phyloP scores from a whole-genome alignment of 2,113 vertebrate species.

The Lagopus leucura region DNA sequence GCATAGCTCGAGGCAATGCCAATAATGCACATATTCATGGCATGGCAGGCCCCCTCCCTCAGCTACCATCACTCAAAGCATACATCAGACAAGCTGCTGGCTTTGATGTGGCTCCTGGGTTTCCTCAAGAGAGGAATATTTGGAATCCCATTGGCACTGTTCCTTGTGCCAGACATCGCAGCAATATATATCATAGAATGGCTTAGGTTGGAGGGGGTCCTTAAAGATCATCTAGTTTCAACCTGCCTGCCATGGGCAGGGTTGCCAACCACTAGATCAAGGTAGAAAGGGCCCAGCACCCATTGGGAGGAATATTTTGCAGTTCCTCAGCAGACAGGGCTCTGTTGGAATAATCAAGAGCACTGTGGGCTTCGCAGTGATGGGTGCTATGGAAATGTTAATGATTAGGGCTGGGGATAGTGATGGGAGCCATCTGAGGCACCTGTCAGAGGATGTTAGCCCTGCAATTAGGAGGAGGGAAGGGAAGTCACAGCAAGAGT shows the following conservation, averaged over 20 bases:
- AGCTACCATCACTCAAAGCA: constrained; percentile 14
- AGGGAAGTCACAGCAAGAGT: neutral
- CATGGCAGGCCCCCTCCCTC: constrained; percentile 27
- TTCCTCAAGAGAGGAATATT: constrained; percentile 44
- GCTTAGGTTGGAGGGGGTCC: no score
- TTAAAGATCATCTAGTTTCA: no score
- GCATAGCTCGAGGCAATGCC: constrained; percentile 37
- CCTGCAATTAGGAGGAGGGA: neutral
- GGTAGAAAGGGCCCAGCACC: neutral
- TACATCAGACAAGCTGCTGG: constrained; percentile 20
- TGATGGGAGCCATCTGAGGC: constrained; percentile 28
- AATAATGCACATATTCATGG: constrained; percentile 31
- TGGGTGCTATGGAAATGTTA: neutral
- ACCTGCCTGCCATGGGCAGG: no score
- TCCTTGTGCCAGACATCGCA: neutral
- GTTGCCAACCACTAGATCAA: no score
- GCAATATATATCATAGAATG: neutral
- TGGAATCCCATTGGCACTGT: neutral
- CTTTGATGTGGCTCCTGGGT: constrained; percentile 66
- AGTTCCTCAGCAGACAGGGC: neutral
- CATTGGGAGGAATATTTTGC: neutral
- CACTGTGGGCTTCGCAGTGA: neutral
- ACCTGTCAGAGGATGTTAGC: constrained; percentile 45
- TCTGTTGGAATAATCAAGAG: neutral
- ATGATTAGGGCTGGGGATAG: neutral